Conservation (phyloP, 2,797 vertebrate species). For the Echeneis naucrates region DNA sequence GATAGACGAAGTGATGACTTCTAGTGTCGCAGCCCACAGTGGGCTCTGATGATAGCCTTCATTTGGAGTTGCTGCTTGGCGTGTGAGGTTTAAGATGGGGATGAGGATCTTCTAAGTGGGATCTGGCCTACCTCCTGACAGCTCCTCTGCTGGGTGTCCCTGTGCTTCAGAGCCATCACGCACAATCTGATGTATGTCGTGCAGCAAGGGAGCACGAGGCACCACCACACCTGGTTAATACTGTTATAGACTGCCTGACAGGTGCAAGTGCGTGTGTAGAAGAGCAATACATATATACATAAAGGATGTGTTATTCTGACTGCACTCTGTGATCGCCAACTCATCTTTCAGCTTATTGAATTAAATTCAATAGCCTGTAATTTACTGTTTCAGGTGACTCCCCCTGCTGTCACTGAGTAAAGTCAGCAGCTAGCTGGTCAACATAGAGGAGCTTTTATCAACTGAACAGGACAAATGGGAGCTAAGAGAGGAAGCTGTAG, state of each 20-base stretch:
- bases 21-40: slow-evolving; percentile 57
- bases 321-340: too few species aligned
- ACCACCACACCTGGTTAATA: slow-evolving; percentile 51
- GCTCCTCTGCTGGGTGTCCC: slow-evolving; percentile 52
- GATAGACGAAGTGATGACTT: slow-evolving; percentile 71
- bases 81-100: slow-evolving; percentile 41
- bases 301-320: too few species aligned
- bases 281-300: not conserved
- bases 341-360: too few species aligned
- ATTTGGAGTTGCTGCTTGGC: slow-evolving; percentile 53
- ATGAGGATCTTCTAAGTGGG: slow-evolving; percentile 53
- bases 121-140: slow-evolving; percentile 60
- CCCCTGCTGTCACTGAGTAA: too few species aligned
- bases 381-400: too few species aligned
- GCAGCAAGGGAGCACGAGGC: slow-evolving; percentile 37
- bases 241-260: slow-evolving; percentile 41
- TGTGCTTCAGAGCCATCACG: slow-evolving; percentile 33
- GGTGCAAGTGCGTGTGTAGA: slow-evolving; percentile 39
- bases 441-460: too few species aligned
- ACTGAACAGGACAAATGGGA: too few species aligned
- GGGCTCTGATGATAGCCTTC: slow-evolving; percentile 75
- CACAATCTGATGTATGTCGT: slow-evolving; percentile 28
- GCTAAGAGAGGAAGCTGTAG: too few species aligned
- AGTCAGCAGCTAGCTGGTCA: too few species aligned
- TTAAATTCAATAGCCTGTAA: too few species aligned